Conservation (phyloP, 2,797 vertebrate species). For the Oryzias dopingdopingensis region DNA sequence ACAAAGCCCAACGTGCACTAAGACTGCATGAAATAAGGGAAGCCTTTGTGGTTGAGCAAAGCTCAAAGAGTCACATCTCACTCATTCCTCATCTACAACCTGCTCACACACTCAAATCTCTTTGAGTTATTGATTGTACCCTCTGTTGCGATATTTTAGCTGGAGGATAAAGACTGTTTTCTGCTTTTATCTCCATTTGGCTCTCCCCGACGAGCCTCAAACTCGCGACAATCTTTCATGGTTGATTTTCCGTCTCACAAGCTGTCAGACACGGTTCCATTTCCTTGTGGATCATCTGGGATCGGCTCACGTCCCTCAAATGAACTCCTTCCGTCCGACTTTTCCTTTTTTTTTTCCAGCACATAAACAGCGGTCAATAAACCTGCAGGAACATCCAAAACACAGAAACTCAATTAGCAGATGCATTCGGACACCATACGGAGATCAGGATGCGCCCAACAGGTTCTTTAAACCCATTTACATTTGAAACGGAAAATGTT, state of each 20-base stretch:
- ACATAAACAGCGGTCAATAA: conserved; percentile 13
- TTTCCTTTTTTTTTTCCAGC: conserved; percentile 15
- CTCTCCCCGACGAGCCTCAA: background rate
- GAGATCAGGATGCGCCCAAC: too few relatives aligned
- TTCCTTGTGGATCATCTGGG: conserved; percentile 51
- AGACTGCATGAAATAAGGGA: conserved; percentile 31
- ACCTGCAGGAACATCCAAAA: conserved; percentile 10
- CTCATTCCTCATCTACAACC: conserved; percentile 28
- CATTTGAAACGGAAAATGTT: too few relatives aligned
- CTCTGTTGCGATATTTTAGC: conserved; percentile 22
- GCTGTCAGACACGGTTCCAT: conserved; percentile 50
- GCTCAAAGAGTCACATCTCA: conserved; percentile 19
- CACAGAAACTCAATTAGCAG: background rate
- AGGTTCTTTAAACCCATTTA: too few relatives aligned
- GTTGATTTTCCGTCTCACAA: conserved; percentile 35
- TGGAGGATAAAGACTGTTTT: conserved; percentile 26
- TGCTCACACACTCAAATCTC: conserved; percentile 7
- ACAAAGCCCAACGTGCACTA: conserved; percentile 14
- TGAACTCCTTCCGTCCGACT: conserved; percentile 50
- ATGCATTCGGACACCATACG: background rate
- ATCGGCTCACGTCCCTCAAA: conserved; percentile 44
- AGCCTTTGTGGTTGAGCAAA: conserved; percentile 18
- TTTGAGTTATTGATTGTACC: conserved; percentile 19
- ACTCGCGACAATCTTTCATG: conserved; percentile 46
- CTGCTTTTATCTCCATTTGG: background rate